Percentiles rank a stretch among this genome's conserved stretches.
These are phyloP conservation scores for Loriculus beryllinus DNA, from an alignment of 2,797 vertebrate species.

Conservation along the genomic window DNA sequence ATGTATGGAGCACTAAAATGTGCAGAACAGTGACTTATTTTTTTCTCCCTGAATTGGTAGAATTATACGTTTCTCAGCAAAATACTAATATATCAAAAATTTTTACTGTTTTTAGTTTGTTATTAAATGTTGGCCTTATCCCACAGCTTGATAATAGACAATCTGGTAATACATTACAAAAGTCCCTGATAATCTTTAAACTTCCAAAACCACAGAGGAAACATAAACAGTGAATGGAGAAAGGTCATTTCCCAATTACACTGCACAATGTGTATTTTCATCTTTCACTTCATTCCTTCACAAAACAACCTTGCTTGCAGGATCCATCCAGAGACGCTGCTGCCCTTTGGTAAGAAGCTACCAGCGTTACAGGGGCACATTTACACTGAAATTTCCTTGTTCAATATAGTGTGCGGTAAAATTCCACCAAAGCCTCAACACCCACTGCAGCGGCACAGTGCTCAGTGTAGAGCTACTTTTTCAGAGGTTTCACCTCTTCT, in stretches of 20 bases:
- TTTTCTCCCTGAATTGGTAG: background rate
- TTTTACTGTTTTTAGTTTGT: background rate
- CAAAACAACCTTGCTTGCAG: background rate
- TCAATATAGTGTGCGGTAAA: background rate
- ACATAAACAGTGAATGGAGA: background rate
- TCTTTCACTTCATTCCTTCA: background rate
- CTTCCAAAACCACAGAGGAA: background rate
- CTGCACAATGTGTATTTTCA: background rate
- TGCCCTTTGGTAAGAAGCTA: background rate
- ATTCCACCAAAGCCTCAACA: background rate
- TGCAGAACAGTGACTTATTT: background rate
- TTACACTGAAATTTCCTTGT: background rate
- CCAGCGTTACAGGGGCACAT: background rate
- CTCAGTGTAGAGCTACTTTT: background rate
- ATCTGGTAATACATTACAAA: background rate
- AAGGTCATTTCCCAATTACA: background rate
- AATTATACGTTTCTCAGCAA: background rate
- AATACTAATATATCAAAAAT: background rate
- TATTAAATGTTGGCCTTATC: background rate
- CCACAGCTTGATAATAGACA: background rate
- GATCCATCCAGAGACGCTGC: background rate
- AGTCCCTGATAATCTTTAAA: background rate
- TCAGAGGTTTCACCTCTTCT: background rate
- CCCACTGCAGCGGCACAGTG: background rate
- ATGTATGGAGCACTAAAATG: background rate